A percentile compares a stretch with the other conserved stretches of the same genome.
These are phyloP conservation scores for Elephantulus edwardii DNA, from an alignment of 2,113 vertebrate species.

Conservation along the genomic window DNA sequence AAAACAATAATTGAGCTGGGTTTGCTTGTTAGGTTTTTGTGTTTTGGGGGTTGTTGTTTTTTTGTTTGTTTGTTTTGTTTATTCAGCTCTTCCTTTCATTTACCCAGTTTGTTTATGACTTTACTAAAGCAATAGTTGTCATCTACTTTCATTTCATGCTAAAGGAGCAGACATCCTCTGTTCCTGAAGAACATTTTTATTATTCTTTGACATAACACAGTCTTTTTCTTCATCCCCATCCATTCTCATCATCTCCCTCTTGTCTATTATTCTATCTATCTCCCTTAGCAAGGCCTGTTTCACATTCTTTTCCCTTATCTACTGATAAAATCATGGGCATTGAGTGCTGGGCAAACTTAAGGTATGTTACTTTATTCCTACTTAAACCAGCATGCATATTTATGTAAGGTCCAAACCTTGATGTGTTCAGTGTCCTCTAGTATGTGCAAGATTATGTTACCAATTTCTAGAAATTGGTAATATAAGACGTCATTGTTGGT, in stretches of 20 bases:
- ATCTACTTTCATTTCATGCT: not conserved
- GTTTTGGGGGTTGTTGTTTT: too few relatives aligned
- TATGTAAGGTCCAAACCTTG: not conserved
- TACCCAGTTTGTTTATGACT: not conserved
- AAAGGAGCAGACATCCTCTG: not conserved
- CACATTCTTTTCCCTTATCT: fast-evolving
- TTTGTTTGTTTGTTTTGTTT: not conserved
- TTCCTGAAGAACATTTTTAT: not conserved
- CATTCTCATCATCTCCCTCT: not conserved
- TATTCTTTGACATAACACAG: not conserved
- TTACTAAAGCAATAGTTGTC: not conserved
- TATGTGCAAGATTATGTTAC: not conserved
- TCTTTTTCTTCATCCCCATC: not conserved
- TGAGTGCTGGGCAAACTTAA: not conserved
- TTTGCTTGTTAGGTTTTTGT: too few relatives aligned
- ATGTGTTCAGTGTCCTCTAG: not conserved
- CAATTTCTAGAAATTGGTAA: not conserved
- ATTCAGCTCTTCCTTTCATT: not conserved
- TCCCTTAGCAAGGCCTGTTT: not conserved
- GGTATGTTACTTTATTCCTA: not conserved
- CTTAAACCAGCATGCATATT: not conserved
- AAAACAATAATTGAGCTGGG: too few relatives aligned
- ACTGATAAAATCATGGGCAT: not conserved
- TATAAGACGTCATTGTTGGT: not conserved
- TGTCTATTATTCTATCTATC: not conserved